A percentile compares a stretch with the other conserved stretches of the same genome.
These are phyloP conservation scores for Narcine bancroftii DNA, from an alignment of 2,113 vertebrate species.

Conservation along the genomic window DNA sequence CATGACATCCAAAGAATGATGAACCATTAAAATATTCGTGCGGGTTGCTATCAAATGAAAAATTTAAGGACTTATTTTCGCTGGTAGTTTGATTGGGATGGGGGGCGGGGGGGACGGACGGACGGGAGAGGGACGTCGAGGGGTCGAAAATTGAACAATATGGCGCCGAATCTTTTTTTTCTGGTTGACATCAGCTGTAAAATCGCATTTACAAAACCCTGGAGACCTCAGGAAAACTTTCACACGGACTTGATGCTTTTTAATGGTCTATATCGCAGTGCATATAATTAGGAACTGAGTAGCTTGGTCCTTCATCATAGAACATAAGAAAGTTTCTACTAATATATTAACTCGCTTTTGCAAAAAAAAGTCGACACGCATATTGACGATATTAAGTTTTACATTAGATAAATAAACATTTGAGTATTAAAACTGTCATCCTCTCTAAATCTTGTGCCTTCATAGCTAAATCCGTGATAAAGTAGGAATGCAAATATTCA, in stretches of 20 bases:
- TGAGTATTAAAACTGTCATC: background rate
- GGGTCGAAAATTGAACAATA: slow-evolving; percentile 42
- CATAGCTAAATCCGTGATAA: background rate
- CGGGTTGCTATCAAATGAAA: background rate
- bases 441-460: background rate
- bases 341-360: background rate
- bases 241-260: slow-evolving; percentile 49
- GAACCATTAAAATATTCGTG: background rate
- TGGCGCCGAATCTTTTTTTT: slow-evolving; percentile 37
- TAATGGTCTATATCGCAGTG: slow-evolving; percentile 46
- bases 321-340: background rate
- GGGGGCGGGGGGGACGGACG: too few relatives aligned
- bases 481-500: background rate
- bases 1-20: background rate
- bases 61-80: background rate
- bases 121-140: background rate
- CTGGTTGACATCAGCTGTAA: slow-evolving; percentile 43
- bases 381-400: background rate
- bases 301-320: slow-evolving; percentile 36
- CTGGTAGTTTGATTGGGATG: too few relatives aligned
- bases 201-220: slow-evolving; percentile 44
- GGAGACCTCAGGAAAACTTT: slow-evolving; percentile 43
- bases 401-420: background rate
- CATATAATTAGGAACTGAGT: slow-evolving; percentile 48
- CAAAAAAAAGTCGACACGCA: background rate